A percentile compares a stretch with the other conserved stretches of the same genome.
Conservation (phyloP, 2,113 vertebrate genomes). For the Oreochromis aureus region DNA sequence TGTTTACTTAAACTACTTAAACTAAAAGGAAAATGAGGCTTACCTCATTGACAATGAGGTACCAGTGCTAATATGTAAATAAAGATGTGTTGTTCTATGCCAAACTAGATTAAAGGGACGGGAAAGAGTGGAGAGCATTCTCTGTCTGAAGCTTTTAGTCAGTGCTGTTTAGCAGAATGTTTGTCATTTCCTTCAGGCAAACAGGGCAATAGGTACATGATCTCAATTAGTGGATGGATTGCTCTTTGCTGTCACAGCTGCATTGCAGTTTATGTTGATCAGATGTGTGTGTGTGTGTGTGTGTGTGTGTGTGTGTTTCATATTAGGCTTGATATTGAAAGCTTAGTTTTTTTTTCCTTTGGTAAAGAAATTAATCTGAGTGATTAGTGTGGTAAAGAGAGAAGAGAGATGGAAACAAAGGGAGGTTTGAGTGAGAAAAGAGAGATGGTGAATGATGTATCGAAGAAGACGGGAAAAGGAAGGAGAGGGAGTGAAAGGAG, state of each 20-base stretch:
- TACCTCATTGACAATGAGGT: neutral
- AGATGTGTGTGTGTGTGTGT: neutral
- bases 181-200: constrained; percentile 21
- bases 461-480: constrained; percentile 15
- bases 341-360: neutral
- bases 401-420: neutral
- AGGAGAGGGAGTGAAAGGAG: neutral
- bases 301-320: neutral
- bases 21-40: neutral
- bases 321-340: neutral
- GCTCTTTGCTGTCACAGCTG: neutral
- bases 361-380: neutral
- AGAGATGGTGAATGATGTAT: constrained; percentile 34
- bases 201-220: constrained; percentile 1
- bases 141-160: neutral
- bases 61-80: neutral
- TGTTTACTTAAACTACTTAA: neutral
- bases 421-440: neutral
- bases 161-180: neutral
- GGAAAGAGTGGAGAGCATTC: neutral
- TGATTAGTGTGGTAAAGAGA: neutral
- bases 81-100: neutral
- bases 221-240: constrained; percentile 31
- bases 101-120: neutral
- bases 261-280: neutral